Evolutionary conservation across 2,113 vertebrate species (phyloP).

Genomic region (Haemorhous mexicanus): DNA sequence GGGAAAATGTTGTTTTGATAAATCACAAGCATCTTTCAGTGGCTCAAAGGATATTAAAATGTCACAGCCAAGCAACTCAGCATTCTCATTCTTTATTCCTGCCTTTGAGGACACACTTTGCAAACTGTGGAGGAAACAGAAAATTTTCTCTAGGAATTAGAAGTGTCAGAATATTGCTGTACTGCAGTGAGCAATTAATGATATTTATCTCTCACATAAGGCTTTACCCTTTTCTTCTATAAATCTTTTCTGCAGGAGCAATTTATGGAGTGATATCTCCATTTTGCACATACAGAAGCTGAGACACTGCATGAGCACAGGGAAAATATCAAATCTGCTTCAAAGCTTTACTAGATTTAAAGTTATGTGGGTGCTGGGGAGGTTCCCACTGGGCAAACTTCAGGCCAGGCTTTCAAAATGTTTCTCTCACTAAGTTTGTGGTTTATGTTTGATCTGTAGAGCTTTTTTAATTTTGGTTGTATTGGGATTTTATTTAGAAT

Average conservation of each 20-base stretch:
- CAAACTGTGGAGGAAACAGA: background rate
- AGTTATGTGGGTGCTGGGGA: background rate
- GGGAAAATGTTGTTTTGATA: background rate
- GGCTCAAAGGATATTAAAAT: conserved; percentile 22
- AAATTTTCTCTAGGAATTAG: background rate
- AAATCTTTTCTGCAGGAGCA: background rate
- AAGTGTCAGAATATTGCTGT: background rate
- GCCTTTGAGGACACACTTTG: background rate
- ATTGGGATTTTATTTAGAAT: background rate
- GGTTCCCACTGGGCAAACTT: background rate
- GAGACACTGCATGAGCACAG: background rate
- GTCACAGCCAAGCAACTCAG: background rate
- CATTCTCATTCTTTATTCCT: background rate
- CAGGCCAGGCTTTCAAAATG: background rate
- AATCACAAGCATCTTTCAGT: background rate
- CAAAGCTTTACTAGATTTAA: background rate
- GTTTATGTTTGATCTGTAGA: background rate
- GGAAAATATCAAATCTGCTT: background rate
- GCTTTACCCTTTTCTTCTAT: background rate
- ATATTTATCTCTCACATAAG: conserved; percentile 21
- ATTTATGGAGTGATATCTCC: background rate
- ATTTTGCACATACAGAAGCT: background rate
- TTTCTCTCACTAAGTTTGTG: background rate
- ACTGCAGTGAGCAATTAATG: background rate
- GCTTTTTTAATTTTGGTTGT: background rate